Base-by-base conservation (phyloP, 2,797 vertebrate species). In the Valencia hispanica region DNA sequence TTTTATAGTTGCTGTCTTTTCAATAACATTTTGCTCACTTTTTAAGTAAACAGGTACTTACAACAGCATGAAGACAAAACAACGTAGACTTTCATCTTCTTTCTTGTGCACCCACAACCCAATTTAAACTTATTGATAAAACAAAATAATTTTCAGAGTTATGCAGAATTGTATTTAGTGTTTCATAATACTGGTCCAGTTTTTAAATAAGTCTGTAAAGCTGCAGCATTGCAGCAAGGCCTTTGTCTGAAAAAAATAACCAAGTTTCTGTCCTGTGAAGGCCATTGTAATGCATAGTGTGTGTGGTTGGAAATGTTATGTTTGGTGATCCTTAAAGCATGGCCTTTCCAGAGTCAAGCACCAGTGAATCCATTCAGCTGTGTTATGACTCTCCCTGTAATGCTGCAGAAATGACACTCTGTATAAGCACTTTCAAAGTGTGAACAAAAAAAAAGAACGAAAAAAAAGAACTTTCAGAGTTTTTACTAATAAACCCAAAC, bases 291-390 rank as follows among this genome's bases (percentile, higher is more conserved):
- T 89, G 80, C 86, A 69, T 57, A 68, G 55, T 59, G 79, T 80
- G 78, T 81, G 83, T 79, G 68, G 41, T 77, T 75, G 83, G 74
- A 91, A 93, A 91, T 84, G 87, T 81, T 87, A 63, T 51, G 59
- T 84, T 77, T 82, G 83, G 77, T 89, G 92, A 93, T 87, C 88
- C 92, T 90, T 84, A 88, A 90, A 92, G 79, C 82, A 82, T 93
- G 88, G 81, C 91, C 89, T 93, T 93, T 93, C 32, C 68, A 55
- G 41, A 88, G 83, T 80, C 84, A 89, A 84, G 90, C 83, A 9
- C 86, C 85, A 80, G 73, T 83, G 82, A 83, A 76, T 81, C 79
- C 79, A 77, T 87, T 88, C 89, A 78, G 68, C 85, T 74, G 70
- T 68, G 50, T 79, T 79, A 61, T 53, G 2, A 68, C 68, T 74